Evolutionary conservation across 2,113 vertebrate genomes (phyloP).

Genomic region (Halcyon senegalensis): DNA sequence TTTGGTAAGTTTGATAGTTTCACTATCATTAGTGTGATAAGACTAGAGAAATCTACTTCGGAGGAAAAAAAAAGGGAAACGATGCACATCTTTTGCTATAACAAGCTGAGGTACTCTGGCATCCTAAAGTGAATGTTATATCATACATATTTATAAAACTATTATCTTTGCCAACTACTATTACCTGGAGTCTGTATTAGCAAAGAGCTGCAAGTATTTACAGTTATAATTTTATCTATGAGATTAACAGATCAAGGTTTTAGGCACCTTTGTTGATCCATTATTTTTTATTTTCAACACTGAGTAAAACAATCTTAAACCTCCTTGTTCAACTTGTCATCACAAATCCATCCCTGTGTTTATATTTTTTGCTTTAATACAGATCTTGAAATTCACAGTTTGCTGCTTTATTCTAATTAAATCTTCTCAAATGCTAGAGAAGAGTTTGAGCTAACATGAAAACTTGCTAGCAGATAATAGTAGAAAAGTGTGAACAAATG

Average conservation of each 20-base stretch:
- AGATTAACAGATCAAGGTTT: neutral
- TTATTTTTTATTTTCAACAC: neutral
- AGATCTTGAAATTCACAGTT: constrained; percentile 5
- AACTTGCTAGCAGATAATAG: constrained; percentile 7
- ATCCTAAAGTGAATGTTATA: neutral
- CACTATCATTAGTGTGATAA: neutral
- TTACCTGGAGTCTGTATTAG: neutral
- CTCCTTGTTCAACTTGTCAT: neutral
- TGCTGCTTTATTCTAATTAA: constrained; percentile 14
- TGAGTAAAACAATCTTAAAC: neutral
- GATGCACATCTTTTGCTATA: neutral
- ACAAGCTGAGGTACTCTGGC: neutral
- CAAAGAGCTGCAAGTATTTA: neutral
- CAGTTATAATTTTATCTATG: neutral
- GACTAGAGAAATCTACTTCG: neutral
- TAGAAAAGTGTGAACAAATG: constrained; percentile 16
- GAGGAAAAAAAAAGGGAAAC: neutral
- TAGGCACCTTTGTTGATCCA: neutral
- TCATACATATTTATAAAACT: neutral
- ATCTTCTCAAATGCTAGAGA: neutral
- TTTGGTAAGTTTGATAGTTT: too few relatives aligned
- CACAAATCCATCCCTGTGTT: neutral
- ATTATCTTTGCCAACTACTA: neutral
- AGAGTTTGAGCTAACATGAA: neutral
- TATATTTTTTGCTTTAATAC: neutral